Conservation (phyloP, 2,888 invertebrate species). For the Dastarcus helophoroides region DNA sequence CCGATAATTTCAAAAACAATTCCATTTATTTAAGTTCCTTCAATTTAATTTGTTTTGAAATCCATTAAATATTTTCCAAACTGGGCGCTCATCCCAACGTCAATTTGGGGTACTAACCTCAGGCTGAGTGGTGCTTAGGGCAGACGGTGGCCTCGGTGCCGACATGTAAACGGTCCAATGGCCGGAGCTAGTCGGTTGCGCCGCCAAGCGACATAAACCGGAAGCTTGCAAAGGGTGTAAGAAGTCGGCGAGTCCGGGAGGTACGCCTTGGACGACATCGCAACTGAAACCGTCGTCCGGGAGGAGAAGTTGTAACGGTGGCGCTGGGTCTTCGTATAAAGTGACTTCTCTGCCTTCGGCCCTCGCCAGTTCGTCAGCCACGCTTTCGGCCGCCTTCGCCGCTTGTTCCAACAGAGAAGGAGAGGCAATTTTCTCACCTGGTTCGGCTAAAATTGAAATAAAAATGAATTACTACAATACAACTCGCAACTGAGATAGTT, state of each 20-base stretch:
- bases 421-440: slow-evolving; percentile 40
- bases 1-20: too few species aligned
- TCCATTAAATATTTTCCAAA: too few species aligned
- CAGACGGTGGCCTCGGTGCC: slow-evolving; percentile 33
- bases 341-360: slow-evolving; percentile 82
- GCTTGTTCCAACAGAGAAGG: slow-evolving; percentile 56
- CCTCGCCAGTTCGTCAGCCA: slow-evolving; percentile 83
- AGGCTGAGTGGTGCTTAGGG: slow-evolving; percentile 35
- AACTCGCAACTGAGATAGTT: too few species aligned
- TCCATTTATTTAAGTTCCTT: too few species aligned
- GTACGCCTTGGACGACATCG: slow-evolving; percentile 82
- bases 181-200: slow-evolving; percentile 83
- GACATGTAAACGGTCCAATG: slow-evolving; percentile 93
- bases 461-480: too few species aligned
- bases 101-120: slow-evolving; percentile 24
- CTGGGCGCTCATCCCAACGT: too few species aligned
- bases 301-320: slow-evolving; percentile 80
- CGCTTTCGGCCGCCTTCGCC: slow-evolving; percentile 69
- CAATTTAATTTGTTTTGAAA: too few species aligned
- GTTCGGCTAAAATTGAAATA: slow-evolving; percentile 33
- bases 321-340: slow-evolving; percentile 83
- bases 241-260: slow-evolving; percentile 84
- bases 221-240: slow-evolving; percentile 71
- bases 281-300: slow-evolving; percentile 94
- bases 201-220: slow-evolving; percentile 80